Conservation (phyloP, 2,797 vertebrate species). For the Poecilia wingei region DNA sequence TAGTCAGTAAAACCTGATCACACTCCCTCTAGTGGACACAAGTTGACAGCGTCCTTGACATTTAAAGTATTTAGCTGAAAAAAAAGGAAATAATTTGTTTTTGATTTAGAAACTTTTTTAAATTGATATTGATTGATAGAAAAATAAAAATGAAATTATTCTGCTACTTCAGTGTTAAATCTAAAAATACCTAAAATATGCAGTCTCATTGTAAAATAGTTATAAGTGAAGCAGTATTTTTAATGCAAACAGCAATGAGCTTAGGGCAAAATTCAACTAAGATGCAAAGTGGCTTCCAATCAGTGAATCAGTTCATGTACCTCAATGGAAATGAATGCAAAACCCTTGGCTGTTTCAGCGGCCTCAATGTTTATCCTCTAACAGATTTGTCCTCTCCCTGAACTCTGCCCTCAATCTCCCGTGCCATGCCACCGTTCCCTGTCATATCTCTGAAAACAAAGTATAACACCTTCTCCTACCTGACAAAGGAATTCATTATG, state of each 20-base stretch:
- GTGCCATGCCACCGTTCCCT: slow-evolving; percentile 53
- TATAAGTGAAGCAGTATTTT: slow-evolving; percentile 44
- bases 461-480: slow-evolving; percentile 70
- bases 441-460: slow-evolving; percentile 67
- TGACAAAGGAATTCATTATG: slow-evolving; percentile 80
- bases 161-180: slow-evolving; percentile 38
- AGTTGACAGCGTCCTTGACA: slow-evolving; percentile 7
- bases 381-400: slow-evolving; percentile 76
- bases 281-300: slow-evolving; percentile 79
- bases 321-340: slow-evolving; percentile 81
- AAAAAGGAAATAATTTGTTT: neutral
- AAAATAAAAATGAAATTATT: slow-evolving; percentile 15
- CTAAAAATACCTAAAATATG: slow-evolving; percentile 31
- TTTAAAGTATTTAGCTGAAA: neutral
- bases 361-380: slow-evolving; percentile 46
- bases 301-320: slow-evolving; percentile 72
- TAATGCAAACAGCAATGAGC: slow-evolving; percentile 56
- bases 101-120: neutral
- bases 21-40: slow-evolving; percentile 78
- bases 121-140: slow-evolving; percentile 23
- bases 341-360: slow-evolving; percentile 53
- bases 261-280: slow-evolving; percentile 57
- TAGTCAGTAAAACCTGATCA: slow-evolving; percentile 24
- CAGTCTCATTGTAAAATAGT: slow-evolving; percentile 46
- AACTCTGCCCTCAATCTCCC: slow-evolving; percentile 73